phyloP scores from a whole-genome alignment of 2,113 vertebrate species.

The Agapornis roseicollis region DNA sequence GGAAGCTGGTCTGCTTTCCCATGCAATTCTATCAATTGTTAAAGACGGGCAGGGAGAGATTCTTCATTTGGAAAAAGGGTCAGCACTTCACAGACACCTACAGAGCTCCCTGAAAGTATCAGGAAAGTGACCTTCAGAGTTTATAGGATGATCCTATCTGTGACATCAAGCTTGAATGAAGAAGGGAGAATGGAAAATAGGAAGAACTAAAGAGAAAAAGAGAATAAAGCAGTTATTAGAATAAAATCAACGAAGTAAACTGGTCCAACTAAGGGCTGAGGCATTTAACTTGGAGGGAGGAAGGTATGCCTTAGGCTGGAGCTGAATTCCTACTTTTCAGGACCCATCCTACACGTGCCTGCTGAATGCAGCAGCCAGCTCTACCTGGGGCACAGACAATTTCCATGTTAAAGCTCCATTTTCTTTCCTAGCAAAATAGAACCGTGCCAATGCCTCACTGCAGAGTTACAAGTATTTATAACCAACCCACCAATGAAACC shows the following conservation, averaged over 20 bases:
- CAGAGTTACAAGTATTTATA: not conserved
- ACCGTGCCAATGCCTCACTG: not conserved
- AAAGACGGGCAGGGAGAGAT: not conserved
- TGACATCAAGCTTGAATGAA: not conserved
- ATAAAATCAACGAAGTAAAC: not conserved
- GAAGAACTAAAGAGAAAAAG: not conserved
- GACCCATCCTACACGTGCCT: not conserved
- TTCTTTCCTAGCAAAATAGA: not conserved
- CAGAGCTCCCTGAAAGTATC: not conserved
- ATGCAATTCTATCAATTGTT: not conserved
- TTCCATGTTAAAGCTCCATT: not conserved
- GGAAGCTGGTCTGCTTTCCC: not conserved
- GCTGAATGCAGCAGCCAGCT: not conserved
- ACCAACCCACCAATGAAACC: not conserved
- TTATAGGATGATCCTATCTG: not conserved
- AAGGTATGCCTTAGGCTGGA: not conserved
- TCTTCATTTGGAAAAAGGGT: not conserved
- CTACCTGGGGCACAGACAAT: not conserved
- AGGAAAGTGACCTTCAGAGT: not conserved
- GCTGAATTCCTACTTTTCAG: not conserved
- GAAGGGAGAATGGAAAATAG: not conserved
- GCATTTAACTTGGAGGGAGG: not conserved
- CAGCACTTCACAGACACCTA: not conserved
- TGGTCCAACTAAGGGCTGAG: not conserved
- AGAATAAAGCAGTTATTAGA: not conserved